Base-by-base conservation (phyloP, 2,888 invertebrate genomes). In the Drosophila conformis region DNA sequence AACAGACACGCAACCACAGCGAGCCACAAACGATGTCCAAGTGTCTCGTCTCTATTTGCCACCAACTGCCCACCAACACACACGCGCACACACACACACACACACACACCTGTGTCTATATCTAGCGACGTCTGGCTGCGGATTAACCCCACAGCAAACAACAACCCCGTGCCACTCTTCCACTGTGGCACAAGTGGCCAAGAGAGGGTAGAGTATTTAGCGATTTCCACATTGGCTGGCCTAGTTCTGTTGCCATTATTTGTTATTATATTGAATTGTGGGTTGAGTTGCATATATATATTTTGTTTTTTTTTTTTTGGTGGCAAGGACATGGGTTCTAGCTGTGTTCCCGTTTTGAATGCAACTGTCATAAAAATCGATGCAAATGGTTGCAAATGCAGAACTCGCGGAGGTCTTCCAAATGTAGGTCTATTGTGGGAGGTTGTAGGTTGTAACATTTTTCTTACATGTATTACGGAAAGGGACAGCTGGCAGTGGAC, bases 161-260 rank as follows among this genome's bases (percentile, higher is more conserved):
- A 54, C 40, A 29, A 29, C 63, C 71, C 67, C 53, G 42, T 40
- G 51, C 60, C 36, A 42, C 53, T 48, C 35, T 54, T 15, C 46
- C 38, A 60, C 57, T 51, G 40, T 40, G 61, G 61, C 38, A 61
- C 76, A 66, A 61, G 73, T 70, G 56, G 63, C 53, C 68, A 67
- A 67, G 15, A 64, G 63, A 67, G 71, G 56, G 56, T 27, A 38
- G 15, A 48, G 52, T 58, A 68, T 73, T 74, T 69, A 52, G 60
- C 61, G 67, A 69, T 81, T 72, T 72, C 67, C 74, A 74, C 69
- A 73, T 78, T 60, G 53, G 65, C 42, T 86, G 86, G 73, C 86
- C 90, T 75, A 86, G 80, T 88, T 86, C 64, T 73, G 60, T 18
- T 48, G 56, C 73, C 73, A 79, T 78, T 83, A 88, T 82, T 83